Evolutionary conservation across 2,113 vertebrate genomes (phyloP), one percentile per base, ranked within the genome.

Genomic region (Calonectris borealis): DNA sequence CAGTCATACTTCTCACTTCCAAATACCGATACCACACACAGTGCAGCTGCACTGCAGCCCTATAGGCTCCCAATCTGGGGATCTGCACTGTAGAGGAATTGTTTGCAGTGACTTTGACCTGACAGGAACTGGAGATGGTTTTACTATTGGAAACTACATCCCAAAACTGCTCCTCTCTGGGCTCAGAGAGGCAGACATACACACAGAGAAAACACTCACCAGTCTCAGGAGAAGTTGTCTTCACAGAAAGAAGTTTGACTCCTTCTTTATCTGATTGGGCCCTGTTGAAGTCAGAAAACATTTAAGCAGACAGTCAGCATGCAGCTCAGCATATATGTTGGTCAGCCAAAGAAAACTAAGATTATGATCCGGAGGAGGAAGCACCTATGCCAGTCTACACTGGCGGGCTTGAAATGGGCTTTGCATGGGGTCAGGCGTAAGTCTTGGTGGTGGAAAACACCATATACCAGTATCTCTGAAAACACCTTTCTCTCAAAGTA

Each of bases 181-280:
- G 20, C 49, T 88, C 54, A 58, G 52, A 60, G 20, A 68, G 26
- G 15, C 44, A 83, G 22, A 88, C 13, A 26, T 11, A 61, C 21
- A 72, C 26, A 49, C 16, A 78, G 40, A 31, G 18, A 38, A 49
- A 84, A 65, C 52, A 87, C 98, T 98, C 97, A 98, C 98, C 98
- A 86, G 96, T 88, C 90, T 98, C 98, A 21, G 97, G 20, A 96
- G 98, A 97, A 77, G 98, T 97, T 65, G 98, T 98, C 95, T 98
- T 98, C 81, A 98, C 97, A 42, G 98, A 98, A 94, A 98, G 98
- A 86, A 98, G 97, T 91, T 98, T 98, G 88, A 98, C 98, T 60
- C 97, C 98, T 92, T 98, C 98, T 95, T 98, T 98, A 71, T 98
- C 98, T 3, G 97, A 97, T 49, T 98, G 97, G 55, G 96, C 85